Evolutionary conservation across 2,888 invertebrate species (phyloP).

Genomic region (Keiferia lycopersicella): DNA sequence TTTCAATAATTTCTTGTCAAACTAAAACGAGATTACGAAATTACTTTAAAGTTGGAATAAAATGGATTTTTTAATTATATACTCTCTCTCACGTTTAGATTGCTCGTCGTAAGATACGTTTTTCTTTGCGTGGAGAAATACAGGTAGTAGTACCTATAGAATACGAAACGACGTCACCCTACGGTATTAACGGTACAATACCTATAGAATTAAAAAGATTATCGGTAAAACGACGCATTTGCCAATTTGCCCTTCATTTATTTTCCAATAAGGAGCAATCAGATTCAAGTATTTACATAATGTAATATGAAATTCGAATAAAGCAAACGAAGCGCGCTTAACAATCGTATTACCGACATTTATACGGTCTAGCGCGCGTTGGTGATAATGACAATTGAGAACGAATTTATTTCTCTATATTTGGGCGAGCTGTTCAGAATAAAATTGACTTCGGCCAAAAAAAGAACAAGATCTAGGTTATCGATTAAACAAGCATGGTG

Average conservation of each 20-base stretch:
- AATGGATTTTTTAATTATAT: neutral
- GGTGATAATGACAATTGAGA: neutral
- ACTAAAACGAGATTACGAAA: neutral
- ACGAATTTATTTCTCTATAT: too few species aligned
- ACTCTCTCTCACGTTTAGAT: neutral
- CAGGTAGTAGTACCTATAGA: too few species aligned
- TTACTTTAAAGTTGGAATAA: neutral
- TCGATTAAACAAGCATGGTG: conserved; percentile 4
- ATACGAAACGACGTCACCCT: too few species aligned
- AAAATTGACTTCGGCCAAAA: neutral
- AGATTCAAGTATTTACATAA: neutral
- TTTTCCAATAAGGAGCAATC: neutral
- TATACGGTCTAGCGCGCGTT: conserved; percentile 1
- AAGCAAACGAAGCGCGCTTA: conserved; percentile 30
- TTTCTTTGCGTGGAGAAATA: neutral
- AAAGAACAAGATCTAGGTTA: conserved; percentile 16
- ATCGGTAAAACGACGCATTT: neutral
- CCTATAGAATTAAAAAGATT: too few species aligned
- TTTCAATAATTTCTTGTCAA: neutral
- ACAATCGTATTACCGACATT: conserved; percentile 18
- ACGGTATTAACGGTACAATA: too few species aligned
- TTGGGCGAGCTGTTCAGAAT: neutral
- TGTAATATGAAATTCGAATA: conserved; percentile 26
- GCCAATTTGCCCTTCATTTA: neutral
- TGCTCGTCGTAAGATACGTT: neutral